These are phyloP conservation scores for Argyrosomus regius DNA, from an alignment of 2,797 vertebrate genomes.

Conservation along the genomic window DNA sequence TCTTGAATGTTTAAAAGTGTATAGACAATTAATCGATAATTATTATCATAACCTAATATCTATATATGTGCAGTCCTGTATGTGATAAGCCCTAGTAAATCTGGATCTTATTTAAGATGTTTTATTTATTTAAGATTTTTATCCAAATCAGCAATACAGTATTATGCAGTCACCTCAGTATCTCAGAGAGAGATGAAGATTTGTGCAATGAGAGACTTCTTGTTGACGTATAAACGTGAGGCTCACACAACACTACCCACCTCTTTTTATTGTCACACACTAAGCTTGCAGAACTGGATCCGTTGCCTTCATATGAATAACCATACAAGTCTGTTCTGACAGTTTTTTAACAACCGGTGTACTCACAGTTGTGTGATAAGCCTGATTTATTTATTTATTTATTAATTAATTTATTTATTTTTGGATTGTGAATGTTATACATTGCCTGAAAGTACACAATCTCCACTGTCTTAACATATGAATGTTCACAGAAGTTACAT, in stretches of 20 bases:
- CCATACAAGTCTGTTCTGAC: slow-evolving; percentile 46
- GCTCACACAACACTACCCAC: slow-evolving; percentile 45
- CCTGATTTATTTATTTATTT: slow-evolving; percentile 3
- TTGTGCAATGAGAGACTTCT: slow-evolving; percentile 63
- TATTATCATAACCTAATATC: slow-evolving; percentile 86
- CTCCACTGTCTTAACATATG: slow-evolving; percentile 74
- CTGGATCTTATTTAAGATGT: slow-evolving; percentile 76
- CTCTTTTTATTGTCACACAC: slow-evolving; percentile 46
- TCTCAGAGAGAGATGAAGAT: slow-evolving; percentile 71
- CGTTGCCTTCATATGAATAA: slow-evolving; percentile 66
- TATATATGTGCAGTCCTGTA: slow-evolving; percentile 86
- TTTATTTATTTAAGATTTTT: slow-evolving; percentile 73
- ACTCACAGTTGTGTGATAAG: slow-evolving; percentile 38
- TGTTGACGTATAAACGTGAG: slow-evolving; percentile 53
- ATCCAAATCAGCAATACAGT: slow-evolving; percentile 84
- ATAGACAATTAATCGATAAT: slow-evolving; percentile 83
- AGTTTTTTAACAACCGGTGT: slow-evolving; percentile 29
- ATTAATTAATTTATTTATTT: slow-evolving; percentile 13
- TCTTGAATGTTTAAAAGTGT: slow-evolving; percentile 85
- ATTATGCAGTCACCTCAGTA: slow-evolving; percentile 84
- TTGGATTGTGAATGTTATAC: slow-evolving; percentile 66
- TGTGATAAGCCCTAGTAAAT: slow-evolving; percentile 86
- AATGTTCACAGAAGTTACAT: slow-evolving; percentile 76
- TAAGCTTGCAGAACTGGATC: slow-evolving; percentile 50
- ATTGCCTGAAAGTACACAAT: slow-evolving; percentile 73